These are phyloP conservation scores for Epinephelus lanceolatus DNA, from an alignment of 2,113 vertebrate species.

Conservation along the genomic window DNA sequence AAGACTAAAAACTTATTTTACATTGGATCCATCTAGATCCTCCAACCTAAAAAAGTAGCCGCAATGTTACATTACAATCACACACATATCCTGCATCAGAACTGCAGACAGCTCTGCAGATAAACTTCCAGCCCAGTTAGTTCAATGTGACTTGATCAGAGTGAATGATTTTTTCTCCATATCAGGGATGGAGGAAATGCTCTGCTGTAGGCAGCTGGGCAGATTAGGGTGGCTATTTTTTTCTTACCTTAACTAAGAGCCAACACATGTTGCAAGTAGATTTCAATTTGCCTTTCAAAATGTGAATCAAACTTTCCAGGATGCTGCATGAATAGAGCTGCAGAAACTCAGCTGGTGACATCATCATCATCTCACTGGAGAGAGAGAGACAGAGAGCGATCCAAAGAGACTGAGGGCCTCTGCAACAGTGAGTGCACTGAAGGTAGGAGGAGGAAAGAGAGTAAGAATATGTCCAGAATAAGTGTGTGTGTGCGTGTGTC, in stretches of 20 bases:
- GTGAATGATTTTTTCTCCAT: background rate
- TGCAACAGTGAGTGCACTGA: constrained; percentile 9
- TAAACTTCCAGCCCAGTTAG: background rate
- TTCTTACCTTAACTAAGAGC: background rate
- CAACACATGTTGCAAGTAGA: background rate
- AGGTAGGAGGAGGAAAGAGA: constrained; percentile 2
- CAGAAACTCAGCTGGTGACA: constrained; percentile 26
- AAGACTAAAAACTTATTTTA: no score
- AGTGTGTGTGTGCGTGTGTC: background rate
- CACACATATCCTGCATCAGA: background rate
- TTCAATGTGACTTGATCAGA: background rate
- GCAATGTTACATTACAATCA: no score
- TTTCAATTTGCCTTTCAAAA: constrained; percentile 10
- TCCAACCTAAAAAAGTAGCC: no score
- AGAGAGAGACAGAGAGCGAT: constrained; percentile 2
- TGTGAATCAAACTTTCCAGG: constrained; percentile 36
- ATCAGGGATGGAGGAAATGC: background rate
- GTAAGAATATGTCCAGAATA: background rate
- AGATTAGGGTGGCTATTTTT: background rate
- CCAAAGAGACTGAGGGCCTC: constrained; percentile 8
- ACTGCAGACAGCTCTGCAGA: background rate
- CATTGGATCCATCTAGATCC: no score
- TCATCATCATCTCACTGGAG: constrained; percentile 28
- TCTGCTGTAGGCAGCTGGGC: background rate
- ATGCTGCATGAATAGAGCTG: constrained; percentile 21